phyloP scores from a whole-genome alignment of 2,888 invertebrate species.

The Venusia cambrica region DNA sequence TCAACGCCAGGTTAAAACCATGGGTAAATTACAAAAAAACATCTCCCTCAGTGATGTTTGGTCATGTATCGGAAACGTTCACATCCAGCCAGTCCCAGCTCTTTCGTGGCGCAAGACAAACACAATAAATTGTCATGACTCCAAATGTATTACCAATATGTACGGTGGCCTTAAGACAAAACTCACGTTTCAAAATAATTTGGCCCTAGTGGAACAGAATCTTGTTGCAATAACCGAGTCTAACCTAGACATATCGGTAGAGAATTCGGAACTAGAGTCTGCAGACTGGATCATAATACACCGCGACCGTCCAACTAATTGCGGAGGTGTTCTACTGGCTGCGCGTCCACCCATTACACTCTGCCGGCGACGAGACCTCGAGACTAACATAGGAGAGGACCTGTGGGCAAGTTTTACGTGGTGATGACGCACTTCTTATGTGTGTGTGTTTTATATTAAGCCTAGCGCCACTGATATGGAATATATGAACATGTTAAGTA shows the following conservation, averaged over 20 bases:
- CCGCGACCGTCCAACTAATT: conserved; percentile 2
- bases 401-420: conserved; percentile 1
- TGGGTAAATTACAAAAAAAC: conserved; percentile 11
- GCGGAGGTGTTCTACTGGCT: conserved; percentile 2
- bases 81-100: no score
- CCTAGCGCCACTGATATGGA: conserved; percentile 1
- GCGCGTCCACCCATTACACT: not conserved
- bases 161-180: conserved; percentile 1
- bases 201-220: not conserved
- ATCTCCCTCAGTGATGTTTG: no score
- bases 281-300: conserved; percentile 3
- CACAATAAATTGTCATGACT: not conserved
- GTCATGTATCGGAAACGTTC: no score
- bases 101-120: not conserved
- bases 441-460: no score
- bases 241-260: not conserved
- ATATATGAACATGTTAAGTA: conserved; percentile 5
- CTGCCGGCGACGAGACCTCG: not conserved
- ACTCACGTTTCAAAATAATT: not conserved
- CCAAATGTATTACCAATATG: conserved; percentile 2
- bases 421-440: not conserved
- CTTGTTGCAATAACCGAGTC: not conserved
- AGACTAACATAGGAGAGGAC: no score
- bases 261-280: not conserved
- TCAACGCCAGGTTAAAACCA: conserved; percentile 14